These are phyloP conservation scores for Electrona antarctica DNA, from an alignment of 2,113 vertebrate genomes.

Conservation along the genomic window DNA sequence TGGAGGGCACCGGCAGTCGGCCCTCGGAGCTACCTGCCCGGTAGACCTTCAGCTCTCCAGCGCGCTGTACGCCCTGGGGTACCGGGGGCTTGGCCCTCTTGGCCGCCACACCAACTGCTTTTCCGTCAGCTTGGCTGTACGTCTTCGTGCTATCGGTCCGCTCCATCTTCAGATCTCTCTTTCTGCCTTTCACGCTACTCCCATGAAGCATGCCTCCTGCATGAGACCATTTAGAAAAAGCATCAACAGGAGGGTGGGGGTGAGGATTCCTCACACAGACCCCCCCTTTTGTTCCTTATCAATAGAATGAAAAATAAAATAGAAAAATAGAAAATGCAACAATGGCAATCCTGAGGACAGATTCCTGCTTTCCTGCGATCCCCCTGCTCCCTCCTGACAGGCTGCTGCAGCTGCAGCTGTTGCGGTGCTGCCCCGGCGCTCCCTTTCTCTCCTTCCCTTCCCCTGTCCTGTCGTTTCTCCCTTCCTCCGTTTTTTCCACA, in stretches of 20 bases:
- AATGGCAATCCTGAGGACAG: constrained; percentile 52
- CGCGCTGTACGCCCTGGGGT: constrained; percentile 76
- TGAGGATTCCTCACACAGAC: constrained; percentile 46
- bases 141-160: constrained; percentile 77
- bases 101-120: constrained; percentile 82
- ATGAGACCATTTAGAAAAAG: constrained; percentile 80
- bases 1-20: constrained; percentile 82
- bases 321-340: constrained; percentile 38
- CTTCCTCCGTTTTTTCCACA: constrained; percentile 64
- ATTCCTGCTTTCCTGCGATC: constrained; percentile 37
- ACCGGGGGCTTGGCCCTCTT: constrained; percentile 85
- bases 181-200: constrained; percentile 83
- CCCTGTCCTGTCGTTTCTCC: constrained; percentile 44
- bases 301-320: constrained; percentile 32
- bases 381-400: constrained; percentile 62
- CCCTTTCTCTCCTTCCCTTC: constrained; percentile 65
- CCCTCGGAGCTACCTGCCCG: constrained; percentile 86
- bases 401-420: constrained; percentile 77
- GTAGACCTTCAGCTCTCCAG: constrained; percentile 90
- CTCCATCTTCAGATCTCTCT: constrained; percentile 76
- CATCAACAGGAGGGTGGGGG: constrained; percentile 67
- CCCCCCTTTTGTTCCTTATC: constrained; percentile 35
- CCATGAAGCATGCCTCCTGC: constrained; percentile 83
- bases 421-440: constrained; percentile 74
- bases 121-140: constrained; percentile 76